phyloP scores from a whole-genome alignment of 2,797 vertebrate genomes.

The Enteromius argenteus region DNA sequence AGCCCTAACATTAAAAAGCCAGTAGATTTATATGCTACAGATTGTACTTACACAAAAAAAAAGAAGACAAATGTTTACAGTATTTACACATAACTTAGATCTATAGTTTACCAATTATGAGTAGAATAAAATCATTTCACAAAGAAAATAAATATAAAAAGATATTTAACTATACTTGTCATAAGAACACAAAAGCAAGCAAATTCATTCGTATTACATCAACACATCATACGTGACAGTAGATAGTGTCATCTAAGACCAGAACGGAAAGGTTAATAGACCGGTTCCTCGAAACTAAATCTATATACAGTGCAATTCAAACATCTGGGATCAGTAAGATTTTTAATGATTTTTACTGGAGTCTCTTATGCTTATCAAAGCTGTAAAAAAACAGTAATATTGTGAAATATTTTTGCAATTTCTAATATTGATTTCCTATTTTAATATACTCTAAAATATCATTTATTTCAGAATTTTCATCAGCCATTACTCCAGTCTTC shows the following conservation, averaged over 20 bases:
- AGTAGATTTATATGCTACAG: slow-evolving; percentile 69
- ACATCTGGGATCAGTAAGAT: not conserved
- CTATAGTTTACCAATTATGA: slow-evolving; percentile 74
- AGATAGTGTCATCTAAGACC: slow-evolving; percentile 28
- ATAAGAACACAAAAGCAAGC: slow-evolving; percentile 77
- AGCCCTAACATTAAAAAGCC: slow-evolving; percentile 70
- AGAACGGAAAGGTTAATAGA: slow-evolving; percentile 72
- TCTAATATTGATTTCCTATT: not conserved
- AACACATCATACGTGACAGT: slow-evolving; percentile 68
- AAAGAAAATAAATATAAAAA: slow-evolving; percentile 81
- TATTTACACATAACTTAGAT: slow-evolving; percentile 83
- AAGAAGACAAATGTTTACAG: slow-evolving; percentile 73
- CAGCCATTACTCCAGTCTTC: not conserved
- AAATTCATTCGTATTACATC: slow-evolving; percentile 73
- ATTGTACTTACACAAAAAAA: slow-evolving; percentile 73
- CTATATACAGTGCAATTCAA: not conserved
- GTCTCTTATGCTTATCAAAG: not conserved
- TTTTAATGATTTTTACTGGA: not conserved
- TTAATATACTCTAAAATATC: not conserved
- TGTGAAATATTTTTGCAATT: not conserved
- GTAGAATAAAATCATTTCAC: slow-evolving; percentile 74
- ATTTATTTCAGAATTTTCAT: not conserved
- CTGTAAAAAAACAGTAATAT: no score
- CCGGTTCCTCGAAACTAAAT: slow-evolving; percentile 63
- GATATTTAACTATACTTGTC: slow-evolving; percentile 67